Evolutionary conservation across 2,888 invertebrate genomes (phyloP).

Genomic region (Eilema griseolum): DNA sequence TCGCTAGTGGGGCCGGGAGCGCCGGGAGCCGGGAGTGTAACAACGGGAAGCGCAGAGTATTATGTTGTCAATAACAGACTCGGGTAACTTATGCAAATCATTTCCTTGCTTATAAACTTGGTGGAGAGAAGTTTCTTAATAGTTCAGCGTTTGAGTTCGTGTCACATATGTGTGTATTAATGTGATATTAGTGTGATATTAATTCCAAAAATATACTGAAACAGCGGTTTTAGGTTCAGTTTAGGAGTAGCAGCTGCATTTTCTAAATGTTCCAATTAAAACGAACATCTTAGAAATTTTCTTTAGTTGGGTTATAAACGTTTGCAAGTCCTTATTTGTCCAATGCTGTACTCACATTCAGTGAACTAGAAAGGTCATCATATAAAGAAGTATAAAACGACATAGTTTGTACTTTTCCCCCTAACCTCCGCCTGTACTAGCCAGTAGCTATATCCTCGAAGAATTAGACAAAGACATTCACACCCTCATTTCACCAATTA

Average conservation of each 20-base stretch:
- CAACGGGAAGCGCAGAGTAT: slow-evolving; percentile 20
- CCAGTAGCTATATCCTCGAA: background rate
- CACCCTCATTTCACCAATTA: background rate
- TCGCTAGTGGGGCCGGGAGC: background rate
- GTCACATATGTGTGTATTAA: background rate
- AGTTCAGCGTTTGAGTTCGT: background rate
- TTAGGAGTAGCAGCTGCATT: background rate
- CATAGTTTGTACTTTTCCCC: background rate
- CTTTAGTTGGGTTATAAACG: background rate
- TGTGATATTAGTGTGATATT: too few relatives aligned
- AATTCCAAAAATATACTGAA: background rate
- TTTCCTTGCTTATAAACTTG: slow-evolving; percentile 5
- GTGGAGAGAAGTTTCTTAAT: background rate
- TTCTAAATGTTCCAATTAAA: background rate
- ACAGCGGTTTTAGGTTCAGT: background rate
- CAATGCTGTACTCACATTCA: background rate
- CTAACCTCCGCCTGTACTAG: background rate
- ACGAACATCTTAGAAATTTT: background rate
- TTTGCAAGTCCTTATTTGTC: background rate
- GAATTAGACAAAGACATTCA: background rate
- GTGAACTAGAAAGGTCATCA: background rate
- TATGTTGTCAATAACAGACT: slow-evolving; percentile 10
- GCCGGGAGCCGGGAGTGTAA: background rate
- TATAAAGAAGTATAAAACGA: background rate
- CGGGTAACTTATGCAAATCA: background rate